phyloP scores from a whole-genome alignment of 2,797 vertebrate species.

The Okamejei kenojei region DNA sequence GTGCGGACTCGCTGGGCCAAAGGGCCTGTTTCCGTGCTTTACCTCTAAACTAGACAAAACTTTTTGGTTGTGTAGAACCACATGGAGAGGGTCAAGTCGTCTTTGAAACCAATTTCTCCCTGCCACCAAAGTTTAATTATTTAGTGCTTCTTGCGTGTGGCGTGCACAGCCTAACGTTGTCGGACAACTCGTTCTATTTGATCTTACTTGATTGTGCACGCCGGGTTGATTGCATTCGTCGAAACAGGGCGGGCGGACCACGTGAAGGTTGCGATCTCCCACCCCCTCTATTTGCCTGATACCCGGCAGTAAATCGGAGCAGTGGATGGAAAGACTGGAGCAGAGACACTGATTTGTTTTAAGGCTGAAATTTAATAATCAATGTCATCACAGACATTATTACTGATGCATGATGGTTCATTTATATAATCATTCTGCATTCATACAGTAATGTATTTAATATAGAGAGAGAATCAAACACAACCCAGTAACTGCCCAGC shows the following conservation, averaged over 20 bases:
- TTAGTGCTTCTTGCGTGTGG: no score
- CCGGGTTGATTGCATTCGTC: no score
- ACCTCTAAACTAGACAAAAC: no score
- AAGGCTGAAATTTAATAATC: conserved; percentile 39
- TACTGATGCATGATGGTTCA: conserved; percentile 53
- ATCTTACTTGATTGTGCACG: no score
- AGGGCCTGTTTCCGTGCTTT: no score
- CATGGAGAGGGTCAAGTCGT: not conserved
- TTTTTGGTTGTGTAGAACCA: no score
- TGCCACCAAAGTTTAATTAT: no score
- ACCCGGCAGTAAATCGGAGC: not conserved
- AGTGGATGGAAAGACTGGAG: not conserved
- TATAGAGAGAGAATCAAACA: conserved; percentile 55
- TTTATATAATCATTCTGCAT: conserved; percentile 35
- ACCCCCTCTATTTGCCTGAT: not conserved
- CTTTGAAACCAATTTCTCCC: not conserved
- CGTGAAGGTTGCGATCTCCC: no score
- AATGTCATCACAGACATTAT: conserved; percentile 45
- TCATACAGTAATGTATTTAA: conserved; percentile 22
- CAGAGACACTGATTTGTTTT: not conserved
- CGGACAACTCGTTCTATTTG: no score
- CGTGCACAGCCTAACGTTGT: no score
- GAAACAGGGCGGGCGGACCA: no score
- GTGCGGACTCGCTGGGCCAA: no score
- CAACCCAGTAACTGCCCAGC: conserved; percentile 50